Evolutionary conservation across 2,113 vertebrate species (phyloP), one percentile per base, ranked within the genome.

Genomic region (Planiliza haematocheilus): DNA sequence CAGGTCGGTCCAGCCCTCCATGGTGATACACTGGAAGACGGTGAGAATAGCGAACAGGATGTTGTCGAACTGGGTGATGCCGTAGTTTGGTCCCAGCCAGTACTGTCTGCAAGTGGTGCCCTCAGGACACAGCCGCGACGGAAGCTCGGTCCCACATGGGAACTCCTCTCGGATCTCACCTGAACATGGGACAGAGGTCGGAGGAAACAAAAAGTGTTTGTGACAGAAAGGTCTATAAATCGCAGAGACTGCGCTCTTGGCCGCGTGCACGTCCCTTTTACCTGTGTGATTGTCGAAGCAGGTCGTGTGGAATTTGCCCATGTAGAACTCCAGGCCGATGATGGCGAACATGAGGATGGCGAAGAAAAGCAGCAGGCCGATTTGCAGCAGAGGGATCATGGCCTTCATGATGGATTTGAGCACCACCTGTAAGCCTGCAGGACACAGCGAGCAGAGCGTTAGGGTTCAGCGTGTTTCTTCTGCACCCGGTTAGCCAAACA

Each of bases 401-500:
- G 96, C 96, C 93, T 98, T 98, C 96, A 98, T 98, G 92, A 98
- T 98, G 42, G 96, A 98, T 88, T 98, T 98, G 75, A 98, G 94
- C 86, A 98, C 96, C 77, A 98, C 96, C 95, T 98, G 96, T 92
- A 98, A 93, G 94, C 96, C 96, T 97, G 85, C 52, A 88, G 52
- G 45, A 75, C 36, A 83, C 34, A 82, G 7, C 13, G 2, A 16
- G 66, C 2, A 51, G 13, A 71, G 8, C 7, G 41, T 75, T 30
- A 20, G 3, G 1, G 24, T 11, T 14, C 2, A 30, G 5, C 24
- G 2, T 30, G 24, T 30, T 30, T 30, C 24, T 30, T 30, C 24
- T 30, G 24, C 24, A 30, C 24, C 2, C 5, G 5, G 5, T 30
- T 3, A 30, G 24, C 24, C 24, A 30, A 30, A 3, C 24, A 30